These are phyloP conservation scores for Gymnodraco acuticeps DNA, from an alignment of 2,797 vertebrate genomes.

Conservation along the genomic window DNA sequence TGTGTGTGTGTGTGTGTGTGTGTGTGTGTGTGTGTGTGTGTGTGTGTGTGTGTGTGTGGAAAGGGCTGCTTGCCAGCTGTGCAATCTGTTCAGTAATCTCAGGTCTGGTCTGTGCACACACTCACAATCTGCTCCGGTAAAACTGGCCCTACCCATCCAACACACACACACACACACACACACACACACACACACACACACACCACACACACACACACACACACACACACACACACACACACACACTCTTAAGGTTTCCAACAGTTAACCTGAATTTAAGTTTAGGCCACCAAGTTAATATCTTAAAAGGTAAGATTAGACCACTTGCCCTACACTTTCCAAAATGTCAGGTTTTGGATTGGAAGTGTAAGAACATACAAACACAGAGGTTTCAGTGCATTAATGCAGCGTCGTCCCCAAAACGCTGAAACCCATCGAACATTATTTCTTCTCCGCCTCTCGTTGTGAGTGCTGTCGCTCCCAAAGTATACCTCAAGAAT, in stretches of 20 bases:
- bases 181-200: slow-evolving; percentile 29
- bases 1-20: slow-evolving; percentile 42
- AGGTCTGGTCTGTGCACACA: slow-evolving; percentile 78
- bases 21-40: slow-evolving; percentile 36
- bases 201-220: not conserved
- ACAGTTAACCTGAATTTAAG: not conserved
- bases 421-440: slow-evolving; percentile 12
- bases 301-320: not conserved
- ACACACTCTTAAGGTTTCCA: no score
- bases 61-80: slow-evolving; percentile 81
- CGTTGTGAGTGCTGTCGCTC: slow-evolving; percentile 26
- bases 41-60: slow-evolving; percentile 29
- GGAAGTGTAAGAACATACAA: not conserved
- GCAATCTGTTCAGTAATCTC: slow-evolving; percentile 85
- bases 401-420: not conserved
- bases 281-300: not conserved
- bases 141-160: slow-evolving; percentile 48
- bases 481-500: slow-evolving; percentile 64
- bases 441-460: slow-evolving; percentile 12
- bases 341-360: slow-evolving; percentile 6
- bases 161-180: slow-evolving; percentile 18
- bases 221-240: no score
- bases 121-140: slow-evolving; percentile 75
- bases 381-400: slow-evolving; percentile 4
- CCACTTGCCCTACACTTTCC: not conserved